Percentiles rank a stretch among this genome's conserved stretches.
Evolutionary conservation across 2,113 vertebrate species (phyloP).

Genomic region (Burhinus oedicnemus): DNA sequence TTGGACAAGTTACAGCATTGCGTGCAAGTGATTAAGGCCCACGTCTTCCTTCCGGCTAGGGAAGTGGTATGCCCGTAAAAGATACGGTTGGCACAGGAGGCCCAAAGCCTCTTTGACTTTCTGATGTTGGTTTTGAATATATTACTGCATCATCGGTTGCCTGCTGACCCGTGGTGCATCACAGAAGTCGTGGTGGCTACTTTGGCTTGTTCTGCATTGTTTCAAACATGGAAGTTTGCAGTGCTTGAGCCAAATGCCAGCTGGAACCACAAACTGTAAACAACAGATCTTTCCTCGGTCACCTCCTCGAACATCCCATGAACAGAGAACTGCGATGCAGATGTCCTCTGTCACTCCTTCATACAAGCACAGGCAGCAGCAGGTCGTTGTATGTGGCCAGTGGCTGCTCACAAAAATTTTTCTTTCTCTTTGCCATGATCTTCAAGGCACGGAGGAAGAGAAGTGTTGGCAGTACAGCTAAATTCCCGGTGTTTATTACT

Average conservation of each 20-base stretch:
- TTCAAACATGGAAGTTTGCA: not conserved
- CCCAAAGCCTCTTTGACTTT: not conserved
- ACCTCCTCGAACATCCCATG: accelerated
- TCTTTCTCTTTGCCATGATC: not conserved
- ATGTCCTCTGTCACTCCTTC: not conserved
- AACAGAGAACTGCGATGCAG: not conserved
- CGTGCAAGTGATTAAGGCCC: not conserved
- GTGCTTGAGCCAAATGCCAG: not conserved
- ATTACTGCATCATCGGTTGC: not conserved
- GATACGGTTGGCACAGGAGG: not conserved
- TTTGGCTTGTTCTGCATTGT: not conserved
- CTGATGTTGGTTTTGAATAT: not conserved
- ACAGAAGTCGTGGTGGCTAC: not conserved
- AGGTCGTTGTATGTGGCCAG: not conserved
- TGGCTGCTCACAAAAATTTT: not conserved
- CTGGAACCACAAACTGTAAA: not conserved
- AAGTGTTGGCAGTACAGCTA: not conserved
- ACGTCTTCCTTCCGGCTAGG: not conserved
- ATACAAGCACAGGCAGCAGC: not conserved
- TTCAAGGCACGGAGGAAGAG: not conserved
- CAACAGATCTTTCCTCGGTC: not conserved
- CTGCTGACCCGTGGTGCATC: not conserved
- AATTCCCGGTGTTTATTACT: not conserved
- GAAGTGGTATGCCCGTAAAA: not conserved
- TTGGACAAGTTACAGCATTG: not conserved